phyloP scores from a whole-genome alignment of 2,113 vertebrate genomes.

The western clawed frog (Xenopus tropicalis) region UCB_Xtro_10.0 CM004446.2:101487501-101488000 shows the following conservation, averaged over 20 bases:
- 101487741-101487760: too few species aligned
- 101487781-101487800: too few species aligned
- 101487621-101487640: slow-evolving; percentile 72
- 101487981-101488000: too few species aligned
- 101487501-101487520: too few species aligned
- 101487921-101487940: too few species aligned
- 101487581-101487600: slow-evolving; percentile 49
- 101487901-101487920: too few species aligned
- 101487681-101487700: slow-evolving; percentile 64
- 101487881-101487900: background rate
- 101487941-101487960: too few species aligned
- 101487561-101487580: background rate
- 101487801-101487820: too few species aligned
- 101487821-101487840: background rate
- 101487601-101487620: slow-evolving; percentile 66
- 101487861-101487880: background rate
- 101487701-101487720: slow-evolving; percentile 78
- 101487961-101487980: too few species aligned
- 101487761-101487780: too few species aligned
- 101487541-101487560: too few species aligned
- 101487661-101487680: slow-evolving; percentile 67
- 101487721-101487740: background rate
- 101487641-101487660: slow-evolving; percentile 59
- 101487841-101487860: background rate
- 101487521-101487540: too few species aligned